These are phyloP conservation scores for Takifugu bimaculatus DNA, from an alignment of 2,113 vertebrate species.

Conservation along the genomic window DNA sequence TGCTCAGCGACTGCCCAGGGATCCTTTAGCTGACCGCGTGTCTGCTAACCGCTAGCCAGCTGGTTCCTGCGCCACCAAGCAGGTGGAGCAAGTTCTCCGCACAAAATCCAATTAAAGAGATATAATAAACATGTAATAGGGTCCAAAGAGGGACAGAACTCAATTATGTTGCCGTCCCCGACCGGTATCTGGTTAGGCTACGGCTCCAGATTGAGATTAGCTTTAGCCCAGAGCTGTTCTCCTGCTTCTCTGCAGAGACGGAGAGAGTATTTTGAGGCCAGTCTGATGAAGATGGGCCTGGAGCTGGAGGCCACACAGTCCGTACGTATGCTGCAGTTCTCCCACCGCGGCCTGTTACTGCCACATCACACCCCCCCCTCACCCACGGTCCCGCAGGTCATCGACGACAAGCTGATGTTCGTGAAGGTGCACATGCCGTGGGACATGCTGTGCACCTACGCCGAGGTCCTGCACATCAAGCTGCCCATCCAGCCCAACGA, in stretches of 20 bases:
- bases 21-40: too few relatives aligned
- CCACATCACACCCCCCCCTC: too few relatives aligned
- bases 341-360: background rate
- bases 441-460: constrained; percentile 85
- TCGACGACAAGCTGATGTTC: constrained; percentile 81
- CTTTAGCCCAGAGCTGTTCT: background rate
- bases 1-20: too few relatives aligned
- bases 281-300: constrained; percentile 84
- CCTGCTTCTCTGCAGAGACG: constrained; percentile 70
- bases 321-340: constrained; percentile 67
- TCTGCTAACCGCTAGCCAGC: too few relatives aligned
- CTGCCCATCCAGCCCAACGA: constrained; percentile 84
- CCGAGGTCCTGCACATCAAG: constrained; percentile 90
- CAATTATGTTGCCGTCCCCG: too few relatives aligned
- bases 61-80: too few relatives aligned
- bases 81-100: too few relatives aligned
- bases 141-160: background rate
- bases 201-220: too few relatives aligned
- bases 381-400: constrained; percentile 66
- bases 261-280: constrained; percentile 84
- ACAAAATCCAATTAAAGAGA: too few relatives aligned
- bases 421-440: constrained; percentile 90
- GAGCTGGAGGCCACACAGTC: constrained; percentile 84
- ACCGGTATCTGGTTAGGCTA: too few relatives aligned
- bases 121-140: too few relatives aligned